phyloP scores from a whole-genome alignment of 2,113 vertebrate species.

The Strix aluco region DNA sequence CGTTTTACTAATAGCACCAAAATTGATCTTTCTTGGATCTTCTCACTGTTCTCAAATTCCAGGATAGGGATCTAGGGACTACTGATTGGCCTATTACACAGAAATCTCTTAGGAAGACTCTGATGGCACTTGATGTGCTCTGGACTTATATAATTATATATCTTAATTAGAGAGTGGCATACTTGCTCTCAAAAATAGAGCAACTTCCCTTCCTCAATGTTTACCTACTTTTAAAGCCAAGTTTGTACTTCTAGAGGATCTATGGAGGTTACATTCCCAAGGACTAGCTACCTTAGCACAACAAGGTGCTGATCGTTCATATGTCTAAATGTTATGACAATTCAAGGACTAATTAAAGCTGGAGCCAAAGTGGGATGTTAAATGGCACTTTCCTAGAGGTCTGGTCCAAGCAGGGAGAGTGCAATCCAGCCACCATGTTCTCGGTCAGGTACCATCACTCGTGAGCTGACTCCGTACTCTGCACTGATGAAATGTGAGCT shows the following conservation, averaged over 20 bases:
- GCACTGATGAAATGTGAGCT: background rate
- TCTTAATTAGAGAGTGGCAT: conserved; percentile 10
- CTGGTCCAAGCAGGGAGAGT: background rate
- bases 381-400: background rate
- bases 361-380: rapidly evolving
- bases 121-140: background rate
- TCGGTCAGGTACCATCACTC: background rate
- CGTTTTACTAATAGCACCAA: conserved; percentile 36
- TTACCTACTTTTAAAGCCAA: conserved; percentile 8
- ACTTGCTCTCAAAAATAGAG: background rate
- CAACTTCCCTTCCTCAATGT: background rate
- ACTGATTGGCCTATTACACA: background rate
- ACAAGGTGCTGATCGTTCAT: background rate
- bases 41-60: conserved; percentile 20
- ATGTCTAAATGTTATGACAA: background rate
- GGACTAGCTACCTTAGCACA: background rate
- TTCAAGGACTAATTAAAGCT: background rate
- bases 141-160: background rate
- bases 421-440: background rate
- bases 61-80: conserved; percentile 7
- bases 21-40: conserved; percentile 34
- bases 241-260: background rate
- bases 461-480: rapidly evolving
- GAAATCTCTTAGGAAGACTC: conserved; percentile 24
- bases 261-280: background rate